These are phyloP conservation scores for Eristalis tenax DNA, from an alignment of 2,888 invertebrate genomes.

Conservation along the genomic window DNA sequence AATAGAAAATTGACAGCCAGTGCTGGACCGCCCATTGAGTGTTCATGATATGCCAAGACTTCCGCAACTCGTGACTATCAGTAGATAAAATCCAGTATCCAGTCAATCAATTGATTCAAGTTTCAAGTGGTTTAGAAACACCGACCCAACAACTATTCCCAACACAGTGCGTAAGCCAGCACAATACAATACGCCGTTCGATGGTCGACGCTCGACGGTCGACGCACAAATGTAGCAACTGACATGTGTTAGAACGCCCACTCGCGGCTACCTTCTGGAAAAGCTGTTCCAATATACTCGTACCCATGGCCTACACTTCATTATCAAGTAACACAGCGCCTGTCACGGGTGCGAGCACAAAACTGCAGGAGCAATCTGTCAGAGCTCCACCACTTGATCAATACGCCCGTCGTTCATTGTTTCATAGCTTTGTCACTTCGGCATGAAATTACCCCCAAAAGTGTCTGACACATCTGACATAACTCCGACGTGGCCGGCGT, in stretches of 20 bases:
- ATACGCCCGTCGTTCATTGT: constrained; percentile 35
- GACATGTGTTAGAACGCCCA: constrained; percentile 47
- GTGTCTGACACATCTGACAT: background rate
- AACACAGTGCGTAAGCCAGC: constrained; percentile 14
- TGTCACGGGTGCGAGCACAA: constrained; percentile 48
- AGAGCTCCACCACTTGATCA: constrained; percentile 27
- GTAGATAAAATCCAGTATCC: background rate
- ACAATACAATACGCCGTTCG: background rate
- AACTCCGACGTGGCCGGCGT: constrained; percentile 16
- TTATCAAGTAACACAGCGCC: constrained; percentile 54
- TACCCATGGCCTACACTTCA: constrained; percentile 48
- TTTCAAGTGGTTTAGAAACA: background rate
- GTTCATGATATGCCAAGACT: constrained; percentile 12
- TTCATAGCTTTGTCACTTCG: constrained; percentile 41
- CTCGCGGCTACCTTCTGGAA: constrained; percentile 33
- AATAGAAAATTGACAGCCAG: background rate
- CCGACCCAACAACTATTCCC: constrained; percentile 9
- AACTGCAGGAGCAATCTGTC: constrained; percentile 61
- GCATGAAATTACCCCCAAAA: constrained; percentile 22
- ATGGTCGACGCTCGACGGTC: background rate
- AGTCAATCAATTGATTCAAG: background rate
- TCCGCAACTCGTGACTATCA: constrained; percentile 34
- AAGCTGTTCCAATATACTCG: constrained; percentile 6
- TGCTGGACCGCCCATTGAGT: constrained; percentile 23
- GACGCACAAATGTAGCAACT: constrained; percentile 29